Evolutionary conservation across 2,113 vertebrate genomes (phyloP), one percentile per base, ranked within the genome.

Genomic region (Xiphophorus couchianus): DNA sequence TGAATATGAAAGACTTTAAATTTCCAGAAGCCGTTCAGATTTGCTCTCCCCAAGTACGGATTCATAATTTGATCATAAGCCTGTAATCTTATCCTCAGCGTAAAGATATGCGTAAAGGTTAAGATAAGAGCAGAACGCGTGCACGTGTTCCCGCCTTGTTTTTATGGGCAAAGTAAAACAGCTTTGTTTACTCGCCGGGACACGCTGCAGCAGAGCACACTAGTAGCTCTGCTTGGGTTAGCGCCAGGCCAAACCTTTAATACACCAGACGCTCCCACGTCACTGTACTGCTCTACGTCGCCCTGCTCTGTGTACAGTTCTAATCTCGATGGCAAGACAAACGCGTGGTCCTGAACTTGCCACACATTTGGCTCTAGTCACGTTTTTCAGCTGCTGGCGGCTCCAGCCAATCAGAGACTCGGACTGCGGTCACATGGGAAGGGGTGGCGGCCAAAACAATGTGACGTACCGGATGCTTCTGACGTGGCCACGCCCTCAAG

Each of bases 331-430:
- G 0, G 48, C 73, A 51, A 65, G 29, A 14, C 27, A 86, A 77
- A 92, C 93, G 86, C 85, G 62, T 72, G 88, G 91, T 91, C 70
- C 90, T 88, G 12, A 33, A 44, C 58, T 35, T 74, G 82, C 80
- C 84, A 77, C 86, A 84, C 87, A 78, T 81, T 85, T 31, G 14
- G 69, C 69, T 5, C 15, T 4, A 5, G 91, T 95, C 94, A 95
- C 93, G 93, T 94, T 93, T 94, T 89, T 66, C 31, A 71, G 86
- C 86, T 78, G 81, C 73, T 85, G 84, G 69, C 69, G 27, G 5
- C 2, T 2, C 42, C 31, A 72, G 9, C 94, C 94, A 95, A 95
- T 94, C 72, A 78, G 44, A 68, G 27, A 42, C 35, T 62, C 1
- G 25, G 48, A 78, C 25, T 15, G 4, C 3, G 0, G n/a, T 22